Conservation (phyloP, 2,888 invertebrate genomes). For the Cheilosia urbana region DNA sequence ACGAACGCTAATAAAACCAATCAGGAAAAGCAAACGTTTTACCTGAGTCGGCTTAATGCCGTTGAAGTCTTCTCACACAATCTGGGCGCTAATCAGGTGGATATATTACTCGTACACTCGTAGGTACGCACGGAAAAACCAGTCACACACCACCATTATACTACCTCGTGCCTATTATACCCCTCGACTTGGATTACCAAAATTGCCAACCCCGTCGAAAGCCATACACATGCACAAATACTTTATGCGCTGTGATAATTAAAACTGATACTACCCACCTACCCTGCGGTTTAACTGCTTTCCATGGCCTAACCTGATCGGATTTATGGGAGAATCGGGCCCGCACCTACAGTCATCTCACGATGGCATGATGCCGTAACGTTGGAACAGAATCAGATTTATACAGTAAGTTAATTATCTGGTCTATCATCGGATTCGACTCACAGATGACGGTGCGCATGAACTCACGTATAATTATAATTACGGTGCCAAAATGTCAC, state of each 20-base stretch:
- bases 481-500: constrained; percentile 60
- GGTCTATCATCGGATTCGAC: constrained; percentile 59
- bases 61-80: constrained; percentile 38
- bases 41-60: constrained; percentile 30
- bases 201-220: constrained; percentile 47
- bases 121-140: constrained; percentile 44
- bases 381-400: constrained; percentile 39
- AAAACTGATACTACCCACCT: constrained; percentile 50
- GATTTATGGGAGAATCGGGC: constrained; percentile 27
- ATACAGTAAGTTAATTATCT: constrained; percentile 69
- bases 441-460: constrained; percentile 40
- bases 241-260: constrained; percentile 27
- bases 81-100: constrained; percentile 16
- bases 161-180: background rate
- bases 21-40: constrained; percentile 29
- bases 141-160: constrained; percentile 3
- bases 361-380: background rate
- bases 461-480: constrained; percentile 66
- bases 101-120: background rate
- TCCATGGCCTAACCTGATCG: constrained; percentile 37
- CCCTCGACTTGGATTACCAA: constrained; percentile 16
- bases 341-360: background rate
- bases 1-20: constrained; percentile 50
- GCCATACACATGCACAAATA: constrained; percentile 20
- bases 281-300: constrained; percentile 40